phyloP scores from a whole-genome alignment of 2,888 invertebrate genomes.

The Caenorhabditis sinica region DNA sequence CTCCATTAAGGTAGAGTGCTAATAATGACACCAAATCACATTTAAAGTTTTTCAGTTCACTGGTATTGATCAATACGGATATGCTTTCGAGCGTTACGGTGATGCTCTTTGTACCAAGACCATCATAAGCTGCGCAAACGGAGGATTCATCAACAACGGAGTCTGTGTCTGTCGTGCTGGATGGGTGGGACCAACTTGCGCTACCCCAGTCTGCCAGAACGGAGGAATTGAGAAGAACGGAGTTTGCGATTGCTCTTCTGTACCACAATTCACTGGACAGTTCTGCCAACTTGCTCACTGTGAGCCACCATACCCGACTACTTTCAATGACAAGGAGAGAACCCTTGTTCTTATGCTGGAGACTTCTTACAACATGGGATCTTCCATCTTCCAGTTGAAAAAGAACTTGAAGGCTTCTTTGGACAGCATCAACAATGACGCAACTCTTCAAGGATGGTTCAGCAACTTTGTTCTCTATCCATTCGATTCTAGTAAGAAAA shows the following conservation, averaged over 20 bases:
- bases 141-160: constrained; percentile 75
- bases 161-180: constrained; percentile 75
- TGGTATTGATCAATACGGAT: constrained; percentile 80
- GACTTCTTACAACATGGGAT: constrained; percentile 75
- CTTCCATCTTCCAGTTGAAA: constrained; percentile 72
- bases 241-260: constrained; percentile 68
- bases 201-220: constrained; percentile 76
- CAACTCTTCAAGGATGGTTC: constrained; percentile 76
- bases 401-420: constrained; percentile 69
- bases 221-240: constrained; percentile 68
- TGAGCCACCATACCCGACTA: constrained; percentile 75
- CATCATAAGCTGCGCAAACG: constrained; percentile 71
- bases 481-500: constrained; percentile 77
- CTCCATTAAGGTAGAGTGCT: constrained; percentile 60
- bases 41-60: constrained; percentile 67
- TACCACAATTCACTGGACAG: constrained; percentile 72
- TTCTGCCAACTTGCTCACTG: constrained; percentile 77
- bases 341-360: constrained; percentile 77
- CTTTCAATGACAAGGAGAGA: constrained; percentile 71
- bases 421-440: constrained; percentile 65
- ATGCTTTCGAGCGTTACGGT: constrained; percentile 76
- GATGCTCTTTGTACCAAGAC: constrained; percentile 72
- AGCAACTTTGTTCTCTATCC: constrained; percentile 76
- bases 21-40: not conserved
- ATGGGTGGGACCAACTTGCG: constrained; percentile 72